Conservation (phyloP, 2,113 vertebrate species). For the Gadus chalcogrammus region DNA sequence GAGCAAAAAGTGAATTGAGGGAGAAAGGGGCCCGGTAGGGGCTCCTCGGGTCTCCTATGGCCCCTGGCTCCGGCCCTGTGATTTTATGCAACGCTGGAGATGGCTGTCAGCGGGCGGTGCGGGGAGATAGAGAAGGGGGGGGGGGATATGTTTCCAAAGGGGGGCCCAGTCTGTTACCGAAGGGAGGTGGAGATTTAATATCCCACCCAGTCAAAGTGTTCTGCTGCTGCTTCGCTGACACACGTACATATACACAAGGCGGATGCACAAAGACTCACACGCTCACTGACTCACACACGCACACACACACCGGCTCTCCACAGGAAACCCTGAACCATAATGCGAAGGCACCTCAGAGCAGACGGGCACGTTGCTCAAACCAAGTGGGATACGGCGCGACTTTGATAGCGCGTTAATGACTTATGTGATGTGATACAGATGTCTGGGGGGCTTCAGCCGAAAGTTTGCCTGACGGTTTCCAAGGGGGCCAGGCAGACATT, state of each 20-base stretch:
- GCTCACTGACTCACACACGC: slow-evolving; percentile 26
- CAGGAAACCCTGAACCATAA: slow-evolving; percentile 76
- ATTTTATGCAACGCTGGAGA: slow-evolving; percentile 27
- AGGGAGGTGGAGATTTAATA: slow-evolving; percentile 82
- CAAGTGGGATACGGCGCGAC: slow-evolving; percentile 73
- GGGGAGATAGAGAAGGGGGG: slow-evolving; percentile 40
- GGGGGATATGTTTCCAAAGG: slow-evolving; percentile 69
- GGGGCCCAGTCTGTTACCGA: slow-evolving; percentile 63
- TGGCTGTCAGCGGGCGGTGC: slow-evolving; percentile 66
- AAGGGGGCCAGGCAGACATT: slow-evolving; percentile 77
- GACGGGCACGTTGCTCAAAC: slow-evolving; percentile 68
- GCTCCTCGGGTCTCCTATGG: slow-evolving; percentile 40
- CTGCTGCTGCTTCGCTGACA: slow-evolving; percentile 57
- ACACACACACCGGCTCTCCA: slow-evolving; percentile 51
- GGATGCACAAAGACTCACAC: slow-evolving; percentile 34
- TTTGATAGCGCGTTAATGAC: slow-evolving; percentile 83
- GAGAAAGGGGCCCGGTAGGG: slow-evolving; percentile 38
- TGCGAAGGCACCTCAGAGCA: slow-evolving; percentile 73
- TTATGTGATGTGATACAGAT: slow-evolving; percentile 80
- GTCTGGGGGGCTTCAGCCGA: slow-evolving; percentile 78
- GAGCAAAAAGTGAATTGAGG: slow-evolving; percentile 13
- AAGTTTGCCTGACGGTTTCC: slow-evolving; percentile 78
- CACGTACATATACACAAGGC: slow-evolving; percentile 35
- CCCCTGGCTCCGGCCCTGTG: slow-evolving; percentile 3
- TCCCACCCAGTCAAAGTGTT: slow-evolving; percentile 78